A percentile compares a stretch with the other conserved stretches of the same genome.
Evolutionary conservation across 2,797 vertebrate species (phyloP).

Genomic region (Holocentrus rufus): DNA sequence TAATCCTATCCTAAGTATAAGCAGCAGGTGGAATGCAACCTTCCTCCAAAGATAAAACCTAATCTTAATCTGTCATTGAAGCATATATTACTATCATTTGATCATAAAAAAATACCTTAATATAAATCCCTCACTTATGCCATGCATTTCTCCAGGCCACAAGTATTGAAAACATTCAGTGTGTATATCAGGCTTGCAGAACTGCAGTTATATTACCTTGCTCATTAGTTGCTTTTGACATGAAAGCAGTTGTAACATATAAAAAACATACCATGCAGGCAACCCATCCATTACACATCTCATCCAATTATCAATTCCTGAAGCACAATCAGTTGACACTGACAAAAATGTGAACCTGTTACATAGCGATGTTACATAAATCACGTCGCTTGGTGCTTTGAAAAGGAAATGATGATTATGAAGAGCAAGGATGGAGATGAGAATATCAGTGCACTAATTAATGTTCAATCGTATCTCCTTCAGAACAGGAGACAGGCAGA

Average conservation of each 20-base stretch:
- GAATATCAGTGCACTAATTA: not conserved
- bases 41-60: slow-evolving; percentile 14
- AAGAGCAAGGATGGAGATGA: not conserved
- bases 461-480: not conserved
- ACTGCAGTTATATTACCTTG: slow-evolving; percentile 11
- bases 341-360: not conserved
- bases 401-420: not conserved
- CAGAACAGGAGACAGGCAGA: slow-evolving; percentile 5
- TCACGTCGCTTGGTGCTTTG: not conserved
- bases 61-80: slow-evolving; percentile 10
- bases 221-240: slow-evolving; percentile 24
- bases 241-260: slow-evolving; percentile 24
- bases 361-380: not conserved
- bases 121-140: slow-evolving; percentile 31
- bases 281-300: not conserved
- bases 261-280: slow-evolving; percentile 47
- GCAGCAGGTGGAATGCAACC: slow-evolving; percentile 56
- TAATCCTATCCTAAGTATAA: not conserved
- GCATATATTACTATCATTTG: slow-evolving; percentile 5
- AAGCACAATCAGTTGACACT: not conserved
- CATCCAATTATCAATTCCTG: not conserved
- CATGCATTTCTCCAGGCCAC: slow-evolving; percentile 46
- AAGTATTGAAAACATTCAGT: slow-evolving; percentile 12
- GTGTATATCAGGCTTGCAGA: slow-evolving; percentile 15
- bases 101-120: slow-evolving; percentile 43